Base-by-base conservation (phyloP, 2,888 invertebrate species). In the Coelinius sp. region DNA sequence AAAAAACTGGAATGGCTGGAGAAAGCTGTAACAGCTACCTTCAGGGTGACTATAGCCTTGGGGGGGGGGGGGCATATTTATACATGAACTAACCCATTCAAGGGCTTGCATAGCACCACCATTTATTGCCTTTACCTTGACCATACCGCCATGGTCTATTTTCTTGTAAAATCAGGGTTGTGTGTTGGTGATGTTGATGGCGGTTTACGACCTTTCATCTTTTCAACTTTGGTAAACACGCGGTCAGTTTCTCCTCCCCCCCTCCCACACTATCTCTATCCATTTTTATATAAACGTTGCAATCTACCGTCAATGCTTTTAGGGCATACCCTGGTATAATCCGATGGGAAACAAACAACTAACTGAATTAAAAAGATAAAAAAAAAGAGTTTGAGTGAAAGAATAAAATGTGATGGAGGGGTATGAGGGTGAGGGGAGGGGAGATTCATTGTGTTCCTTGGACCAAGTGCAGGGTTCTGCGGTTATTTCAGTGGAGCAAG, bases 11-110 rank as follows among this genome's bases (percentile, higher is more conserved):
- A 24, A 12, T 25, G 25, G 68, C 73, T 68, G 67, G 77, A 73
- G 77, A 70, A 78, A 77, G 80, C 75, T 78, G 80, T 77, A 79
- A 82, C 78, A 75, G 77, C 76, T 76, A 76, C 77, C 76, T 78
- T 79, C 76, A 79, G 77, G 76, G 73, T 69, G 35, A 52, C 70
- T 68, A 70, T 27, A 73, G 70, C 73, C 69, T 25, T 68, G 66
- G 68, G 65, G 6, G n/a, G 10, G 68, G 66, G 68, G 65, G 6
- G n/a, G 10, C 41, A 70, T 44, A 46, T 64, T 62, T 64, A 38
- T 66, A 62, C 44, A 31, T 24, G 20, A 41, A 41, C 41, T n/a
- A 41, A 41, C 2, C n/a, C 12, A n/a, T 41, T 41, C n/a, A n/a
- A 10, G 10, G 7, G 41, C n/a, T 12, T 27, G 8, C 44, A 62